These are phyloP conservation scores for Cryptus viduatorius DNA, from an alignment of 2,888 invertebrate species.

Conservation along the genomic window DNA sequence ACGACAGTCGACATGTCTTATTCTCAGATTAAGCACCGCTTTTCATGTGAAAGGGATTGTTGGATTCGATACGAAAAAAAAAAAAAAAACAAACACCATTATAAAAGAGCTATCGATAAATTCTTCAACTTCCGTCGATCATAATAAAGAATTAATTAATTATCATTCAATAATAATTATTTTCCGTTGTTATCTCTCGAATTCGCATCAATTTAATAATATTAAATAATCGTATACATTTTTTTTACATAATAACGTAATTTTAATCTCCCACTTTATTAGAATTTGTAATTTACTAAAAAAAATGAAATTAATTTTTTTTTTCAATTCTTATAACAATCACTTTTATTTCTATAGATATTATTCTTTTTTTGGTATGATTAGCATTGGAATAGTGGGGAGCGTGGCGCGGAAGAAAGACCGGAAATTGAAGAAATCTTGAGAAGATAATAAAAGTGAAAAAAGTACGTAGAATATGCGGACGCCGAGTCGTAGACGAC, in stretches of 20 bases:
- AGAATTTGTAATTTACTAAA: too few relatives aligned
- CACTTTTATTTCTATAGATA: too few relatives aligned
- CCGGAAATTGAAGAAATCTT: constrained; percentile 26
- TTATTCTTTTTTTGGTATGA: background rate
- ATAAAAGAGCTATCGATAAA: too few relatives aligned
- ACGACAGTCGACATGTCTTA: too few relatives aligned
- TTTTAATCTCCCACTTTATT: too few relatives aligned
- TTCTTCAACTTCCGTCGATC: too few relatives aligned
- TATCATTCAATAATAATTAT: background rate
- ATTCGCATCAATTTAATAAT: background rate
- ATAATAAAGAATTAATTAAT: background rate
- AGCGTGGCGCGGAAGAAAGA: constrained; percentile 16
- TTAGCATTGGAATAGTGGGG: background rate
- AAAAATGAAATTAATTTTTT: too few relatives aligned
- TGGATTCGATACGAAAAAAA: constrained; percentile 42
- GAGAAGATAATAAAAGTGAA: constrained; percentile 17
- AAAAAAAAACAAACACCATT: constrained; percentile 60
- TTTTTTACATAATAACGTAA: too few relatives aligned
- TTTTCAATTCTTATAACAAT: too few relatives aligned
- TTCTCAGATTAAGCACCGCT: constrained; percentile 21
- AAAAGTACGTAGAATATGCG: background rate
- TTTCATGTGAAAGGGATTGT: constrained; percentile 22
- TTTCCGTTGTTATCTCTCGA: background rate
- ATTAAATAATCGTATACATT: too few relatives aligned
- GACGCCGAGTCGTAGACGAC: background rate